phyloP scores from a whole-genome alignment of 2,888 invertebrate genomes.

The Andrena marginata region DNA sequence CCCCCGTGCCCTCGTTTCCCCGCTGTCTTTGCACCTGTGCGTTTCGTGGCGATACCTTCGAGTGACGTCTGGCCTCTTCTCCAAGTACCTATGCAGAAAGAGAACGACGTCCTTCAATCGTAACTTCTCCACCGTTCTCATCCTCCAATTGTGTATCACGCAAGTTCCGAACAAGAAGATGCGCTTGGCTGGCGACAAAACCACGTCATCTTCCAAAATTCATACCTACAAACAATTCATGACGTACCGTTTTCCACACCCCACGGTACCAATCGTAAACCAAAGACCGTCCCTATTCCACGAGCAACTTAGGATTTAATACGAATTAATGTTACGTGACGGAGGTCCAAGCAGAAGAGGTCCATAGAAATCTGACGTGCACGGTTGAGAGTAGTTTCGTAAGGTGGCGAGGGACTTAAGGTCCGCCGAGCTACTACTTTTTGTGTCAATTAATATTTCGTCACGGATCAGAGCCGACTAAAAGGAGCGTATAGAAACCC shows the following conservation, averaged over 20 bases:
- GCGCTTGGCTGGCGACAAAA: neutral
- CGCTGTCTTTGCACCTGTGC: slow-evolving; percentile 44
- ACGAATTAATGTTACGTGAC: slow-evolving; percentile 58
- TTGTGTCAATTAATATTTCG: slow-evolving; percentile 82
- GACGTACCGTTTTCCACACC: slow-evolving; percentile 14
- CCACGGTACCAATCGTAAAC: slow-evolving; percentile 57
- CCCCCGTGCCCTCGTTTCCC: slow-evolving; percentile 60
- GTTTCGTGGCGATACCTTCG: slow-evolving; percentile 18
- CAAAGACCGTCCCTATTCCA: slow-evolving; percentile 40
- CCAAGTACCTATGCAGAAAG: neutral
- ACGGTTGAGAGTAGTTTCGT: slow-evolving; percentile 55
- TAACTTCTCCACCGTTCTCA: neutral
- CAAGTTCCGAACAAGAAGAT: too few species aligned
- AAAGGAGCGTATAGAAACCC: slow-evolving; percentile 67
- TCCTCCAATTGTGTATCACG: neutral
- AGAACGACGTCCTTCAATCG: neutral
- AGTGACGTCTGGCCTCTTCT: slow-evolving; percentile 5
- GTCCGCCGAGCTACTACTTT: slow-evolving; percentile 69
- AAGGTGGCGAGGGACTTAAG: slow-evolving; percentile 56
- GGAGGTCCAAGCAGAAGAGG: slow-evolving; percentile 23
- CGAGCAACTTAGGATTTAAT: slow-evolving; percentile 54
- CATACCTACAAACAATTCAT: slow-evolving; percentile 45
- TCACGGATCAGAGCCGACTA: slow-evolving; percentile 75
- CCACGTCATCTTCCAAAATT: slow-evolving; percentile 57
- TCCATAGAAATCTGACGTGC: slow-evolving; percentile 44